Evolutionary conservation across 2,113 vertebrate genomes (phyloP), one percentile per base, ranked within the genome.

Genomic region (Chiloscyllium plagiosum): DNA sequence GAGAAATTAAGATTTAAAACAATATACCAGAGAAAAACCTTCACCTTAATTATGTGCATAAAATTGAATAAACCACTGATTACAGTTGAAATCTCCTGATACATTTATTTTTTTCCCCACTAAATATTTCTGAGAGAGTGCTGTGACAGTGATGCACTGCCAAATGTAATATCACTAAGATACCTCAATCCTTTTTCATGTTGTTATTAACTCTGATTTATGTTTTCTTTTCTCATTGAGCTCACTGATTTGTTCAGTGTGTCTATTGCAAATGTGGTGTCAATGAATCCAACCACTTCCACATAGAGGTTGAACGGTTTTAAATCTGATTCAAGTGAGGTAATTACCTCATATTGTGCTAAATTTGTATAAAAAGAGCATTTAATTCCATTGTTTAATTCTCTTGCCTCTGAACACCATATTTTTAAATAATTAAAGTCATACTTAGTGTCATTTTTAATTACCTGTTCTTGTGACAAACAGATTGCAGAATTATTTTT

Each of bases 1-100:
- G 94, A 95, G 94, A 95, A 95, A 95, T 95, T 72, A 95, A 72
- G 42, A 72, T 95, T 95, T 95, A 70, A 95, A 95, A 68, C 72
- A 50, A 72, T 95, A 95, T 72, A 52, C 94, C 47, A 72, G 94
- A 72, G 24, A 72, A 72, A 76, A 69, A 76, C 42, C 69, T 95
- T 95, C 68, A 72, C 42, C 94, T 52, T 95, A 76, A 95, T 95
- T 33, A 95, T 52, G 47, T 76, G 94, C 47, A 47, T 95, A 47
- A 95, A 76, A 95, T 95, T 52, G 94, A 76, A 95, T 95, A 95
- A 95, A 95, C 33, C 69, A 13, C 69, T 95, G 94, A 95, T 95
- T 95, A 47, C 47, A 72, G 24, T 95, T 22, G 26, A 76, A 95
- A 24, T 76, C 69, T 95, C 66, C 47, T 33, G 94, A 50, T 72